These are phyloP conservation scores for Hirtodrosophila cameraria DNA, from an alignment of 2,888 invertebrate genomes.

Conservation along the genomic window DNA sequence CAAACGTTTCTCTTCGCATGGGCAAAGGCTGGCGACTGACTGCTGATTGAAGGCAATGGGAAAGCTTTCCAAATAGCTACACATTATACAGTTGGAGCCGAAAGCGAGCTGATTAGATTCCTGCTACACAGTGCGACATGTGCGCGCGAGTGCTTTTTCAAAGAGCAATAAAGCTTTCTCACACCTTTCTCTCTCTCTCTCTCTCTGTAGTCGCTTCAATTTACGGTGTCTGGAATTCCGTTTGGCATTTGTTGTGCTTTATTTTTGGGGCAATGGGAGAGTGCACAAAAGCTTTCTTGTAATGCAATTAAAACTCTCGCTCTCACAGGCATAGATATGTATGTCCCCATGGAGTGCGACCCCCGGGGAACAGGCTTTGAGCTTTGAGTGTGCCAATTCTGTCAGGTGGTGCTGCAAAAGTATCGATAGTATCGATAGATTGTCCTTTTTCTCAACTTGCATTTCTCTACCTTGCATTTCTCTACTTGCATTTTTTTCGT, in stretches of 20 bases:
- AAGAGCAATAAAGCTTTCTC: slow-evolving; percentile 50
- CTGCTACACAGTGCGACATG: slow-evolving; percentile 66
- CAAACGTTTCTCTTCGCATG: slow-evolving; percentile 71
- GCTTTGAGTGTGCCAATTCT: slow-evolving; percentile 3
- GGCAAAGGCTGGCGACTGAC: slow-evolving; percentile 72
- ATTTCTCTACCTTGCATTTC: too few species aligned
- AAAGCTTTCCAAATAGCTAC: slow-evolving; percentile 64
- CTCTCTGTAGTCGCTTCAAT: slow-evolving; percentile 2
- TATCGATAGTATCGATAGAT: too few species aligned
- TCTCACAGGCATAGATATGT: slow-evolving; percentile 6
- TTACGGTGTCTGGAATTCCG: slow-evolving; percentile 32
- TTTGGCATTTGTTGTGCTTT: slow-evolving; percentile 10
- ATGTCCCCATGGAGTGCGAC: neutral
- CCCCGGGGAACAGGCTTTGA: slow-evolving; percentile 21
- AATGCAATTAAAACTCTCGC: slow-evolving; percentile 6
- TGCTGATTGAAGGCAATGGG: slow-evolving; percentile 56
- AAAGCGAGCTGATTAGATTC: slow-evolving; percentile 55
- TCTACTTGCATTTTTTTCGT: too few species aligned
- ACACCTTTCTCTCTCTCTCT: slow-evolving; percentile 6
- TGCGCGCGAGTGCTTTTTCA: slow-evolving; percentile 47
- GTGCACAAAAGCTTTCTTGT: slow-evolving; percentile 11
- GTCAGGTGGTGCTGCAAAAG: slow-evolving; percentile 3
- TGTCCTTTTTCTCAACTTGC: too few species aligned
- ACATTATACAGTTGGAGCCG: slow-evolving; percentile 45
- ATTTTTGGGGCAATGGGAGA: slow-evolving; percentile 25